phyloP scores from a whole-genome alignment of 2,113 vertebrate genomes.

The Puntigrus tetrazona region DNA sequence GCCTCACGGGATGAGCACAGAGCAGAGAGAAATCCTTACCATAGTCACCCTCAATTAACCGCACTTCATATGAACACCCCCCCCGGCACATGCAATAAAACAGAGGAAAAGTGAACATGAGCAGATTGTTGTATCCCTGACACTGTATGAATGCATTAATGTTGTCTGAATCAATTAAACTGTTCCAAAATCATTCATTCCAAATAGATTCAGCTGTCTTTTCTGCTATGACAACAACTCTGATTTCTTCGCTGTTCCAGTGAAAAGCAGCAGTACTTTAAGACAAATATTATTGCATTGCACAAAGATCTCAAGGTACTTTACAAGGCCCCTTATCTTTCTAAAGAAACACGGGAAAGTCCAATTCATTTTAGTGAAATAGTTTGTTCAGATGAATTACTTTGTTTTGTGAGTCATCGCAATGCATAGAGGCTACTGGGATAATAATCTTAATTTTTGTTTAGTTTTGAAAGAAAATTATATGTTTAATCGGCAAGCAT shows the following conservation, averaged over 20 bases:
- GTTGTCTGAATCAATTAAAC: no score
- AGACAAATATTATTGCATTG: not conserved
- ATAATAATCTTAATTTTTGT: not conserved
- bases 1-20: slow-evolving; percentile 15
- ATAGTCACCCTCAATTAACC: slow-evolving; percentile 31
- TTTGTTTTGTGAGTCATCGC: not conserved
- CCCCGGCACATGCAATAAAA: not conserved
- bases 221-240: not conserved
- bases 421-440: not conserved
- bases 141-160: not conserved
- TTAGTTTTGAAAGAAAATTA: not conserved
- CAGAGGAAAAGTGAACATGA: not conserved
- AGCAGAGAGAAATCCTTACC: slow-evolving; percentile 29
- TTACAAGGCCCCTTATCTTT: not conserved
- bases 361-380: not conserved
- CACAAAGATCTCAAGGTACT: not conserved
- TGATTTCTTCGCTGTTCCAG: not conserved
- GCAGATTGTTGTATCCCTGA: not conserved
- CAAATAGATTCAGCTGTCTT: not conserved
- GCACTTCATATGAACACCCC: not conserved
- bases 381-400: not conserved
- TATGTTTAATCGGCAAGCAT: no score
- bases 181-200: not conserved
- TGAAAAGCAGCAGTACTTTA: not conserved
- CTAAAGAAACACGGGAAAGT: not conserved